Evolutionary conservation across 2,797 vertebrate genomes (phyloP), one percentile per base, ranked within the genome.

Genomic region (Anguilla anguilla): DNA sequence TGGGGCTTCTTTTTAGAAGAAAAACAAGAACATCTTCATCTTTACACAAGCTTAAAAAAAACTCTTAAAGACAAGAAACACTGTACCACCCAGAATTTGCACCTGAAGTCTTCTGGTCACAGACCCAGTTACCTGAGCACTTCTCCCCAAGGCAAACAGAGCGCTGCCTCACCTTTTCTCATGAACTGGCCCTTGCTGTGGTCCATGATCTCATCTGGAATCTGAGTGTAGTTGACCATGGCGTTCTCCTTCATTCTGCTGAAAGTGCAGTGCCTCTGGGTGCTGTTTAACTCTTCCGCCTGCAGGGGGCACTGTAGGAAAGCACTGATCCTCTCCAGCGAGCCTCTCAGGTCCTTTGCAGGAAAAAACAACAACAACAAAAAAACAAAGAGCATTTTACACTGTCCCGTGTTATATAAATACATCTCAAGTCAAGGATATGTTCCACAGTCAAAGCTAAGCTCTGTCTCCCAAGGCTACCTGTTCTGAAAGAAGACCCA

Each of bases 181-280:
- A 98, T 96, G 94, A 99, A 99, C 84, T 89, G 84, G 28, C 97
- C 95, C 89, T 95, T 96, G 89, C 89, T 96, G 74, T 97, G 96
- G 92, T 98, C 96, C 91, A 98, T 91, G 90, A 98, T 96, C 35
- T 96, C 94, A 0, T 53, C 0, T 1, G 96, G 74, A 22, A 98
- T 19, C 0, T 96, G 95, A 0, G 92, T 93, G 88, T 96, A 97
- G 92, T 98, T 98, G 88, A 94, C 93, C 97, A 97, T 97, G 86
- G 87, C 6, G 87, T 97, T 98, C 89, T 97, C 91, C 59, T 94
- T 95, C 97, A 98, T 98, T 92, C 87, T 89, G 0, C 89, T 89
- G 86, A 98, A 99, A 89, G 91, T 96, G 92, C 96, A 95, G 90
- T 96, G 94, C 67, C 94, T 88, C 88, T 95, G 92, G 72, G 96